Percentiles rank a stretch among this genome's conserved stretches.
Evolutionary conservation across 2,888 invertebrate genomes (phyloP).

Genomic region (Caenorhabditis plicata): DNA sequence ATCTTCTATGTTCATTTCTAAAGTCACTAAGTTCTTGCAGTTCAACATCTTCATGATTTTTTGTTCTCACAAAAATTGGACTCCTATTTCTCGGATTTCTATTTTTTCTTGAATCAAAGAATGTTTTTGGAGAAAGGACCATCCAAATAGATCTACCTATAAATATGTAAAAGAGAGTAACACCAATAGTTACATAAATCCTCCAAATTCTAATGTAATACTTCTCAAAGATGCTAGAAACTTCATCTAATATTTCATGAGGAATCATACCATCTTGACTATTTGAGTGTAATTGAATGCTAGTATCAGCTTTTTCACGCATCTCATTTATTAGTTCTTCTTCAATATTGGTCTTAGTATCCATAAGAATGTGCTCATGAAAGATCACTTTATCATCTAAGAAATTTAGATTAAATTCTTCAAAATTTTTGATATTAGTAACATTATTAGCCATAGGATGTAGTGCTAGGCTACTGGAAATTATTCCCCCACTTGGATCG

Average conservation of each 20-base stretch:
- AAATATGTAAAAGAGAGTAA: conserved; percentile 32
- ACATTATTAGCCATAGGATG: conserved; percentile 16
- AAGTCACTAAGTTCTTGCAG: background rate
- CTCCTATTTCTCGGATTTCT: conserved; percentile 4
- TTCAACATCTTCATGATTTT: background rate
- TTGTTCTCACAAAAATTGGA: background rate
- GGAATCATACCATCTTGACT: conserved; percentile 38
- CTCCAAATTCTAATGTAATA: conserved; percentile 34
- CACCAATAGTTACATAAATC: conserved; percentile 38
- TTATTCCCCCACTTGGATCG: conserved; percentile 10
- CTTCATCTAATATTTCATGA: conserved; percentile 41
- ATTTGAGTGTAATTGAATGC: conserved; percentile 27
- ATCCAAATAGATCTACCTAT: conserved; percentile 33
- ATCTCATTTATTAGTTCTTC: conserved; percentile 33
- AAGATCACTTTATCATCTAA: conserved; percentile 33
- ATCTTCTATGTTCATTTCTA: conserved; percentile 1
- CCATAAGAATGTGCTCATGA: conserved; percentile 26
- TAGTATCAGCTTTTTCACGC: conserved; percentile 35
- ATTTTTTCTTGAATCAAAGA: conserved; percentile 5
- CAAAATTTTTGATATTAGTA: conserved; percentile 24
- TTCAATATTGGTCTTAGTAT: conserved; percentile 26
- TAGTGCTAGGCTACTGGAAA: conserved; percentile 11
- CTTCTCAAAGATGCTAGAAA: conserved; percentile 16
- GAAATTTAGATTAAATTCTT: conserved; percentile 25
- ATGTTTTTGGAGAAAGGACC: conserved; percentile 14